Percentiles rank a stretch among this genome's conserved stretches.
Evolutionary conservation across 1,140 invertebrate genomes (phyloP).

Genomic region (Magallana gigas): DNA sequence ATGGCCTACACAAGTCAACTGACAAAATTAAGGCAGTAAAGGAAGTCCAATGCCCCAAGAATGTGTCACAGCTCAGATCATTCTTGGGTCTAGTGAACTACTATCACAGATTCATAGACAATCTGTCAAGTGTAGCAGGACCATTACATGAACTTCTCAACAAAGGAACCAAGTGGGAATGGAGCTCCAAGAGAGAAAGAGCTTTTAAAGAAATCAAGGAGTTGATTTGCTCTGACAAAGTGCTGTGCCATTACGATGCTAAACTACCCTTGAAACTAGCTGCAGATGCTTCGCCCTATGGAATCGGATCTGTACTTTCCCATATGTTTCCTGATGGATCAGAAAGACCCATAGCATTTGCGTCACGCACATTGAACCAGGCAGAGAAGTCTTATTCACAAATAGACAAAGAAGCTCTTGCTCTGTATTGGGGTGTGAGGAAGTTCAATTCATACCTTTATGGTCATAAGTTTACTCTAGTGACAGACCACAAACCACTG

Average conservation of each 20-base stretch:
- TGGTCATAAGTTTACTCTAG: constrained; percentile 66
- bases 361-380: constrained; percentile 75
- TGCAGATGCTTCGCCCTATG: constrained; percentile 79
- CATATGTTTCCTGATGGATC: constrained; percentile 74
- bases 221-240: constrained; percentile 46
- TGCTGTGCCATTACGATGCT: constrained; percentile 77
- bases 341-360: constrained; percentile 74
- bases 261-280: constrained; percentile 75
- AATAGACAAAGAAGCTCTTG: constrained; percentile 81
- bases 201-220: constrained; percentile 19
- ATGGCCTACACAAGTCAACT: no score
- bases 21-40: no score
- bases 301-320: constrained; percentile 79
- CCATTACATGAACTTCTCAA: constrained; percentile 3
- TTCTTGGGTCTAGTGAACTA: no score
- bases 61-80: no score
- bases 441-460: constrained; percentile 81
- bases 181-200: background rate
- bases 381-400: constrained; percentile 81
- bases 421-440: constrained; percentile 79
- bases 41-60: no score
- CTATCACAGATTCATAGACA: constrained; percentile 45
- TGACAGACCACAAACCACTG: constrained; percentile 73
- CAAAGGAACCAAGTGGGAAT: constrained; percentile 39
- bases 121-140: constrained; percentile 17